Conservation (phyloP, 2,888 invertebrate genomes). For the Drosophila cyrtoloma region DNA sequence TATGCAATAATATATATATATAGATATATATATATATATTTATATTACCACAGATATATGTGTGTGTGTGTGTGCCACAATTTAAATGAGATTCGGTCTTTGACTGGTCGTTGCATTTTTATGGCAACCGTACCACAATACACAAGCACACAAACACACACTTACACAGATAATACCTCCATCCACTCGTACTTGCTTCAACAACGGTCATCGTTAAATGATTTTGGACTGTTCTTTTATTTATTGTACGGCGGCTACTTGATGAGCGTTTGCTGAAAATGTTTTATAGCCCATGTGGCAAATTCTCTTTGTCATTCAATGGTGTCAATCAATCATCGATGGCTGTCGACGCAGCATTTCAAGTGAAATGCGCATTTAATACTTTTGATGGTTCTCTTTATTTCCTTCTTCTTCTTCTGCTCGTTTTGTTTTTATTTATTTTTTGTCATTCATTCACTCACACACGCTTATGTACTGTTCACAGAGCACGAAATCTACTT, state of each 20-base stretch:
- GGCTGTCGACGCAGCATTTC: slow-evolving; percentile 36
- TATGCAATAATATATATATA: slow-evolving; percentile 31
- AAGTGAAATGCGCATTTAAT: slow-evolving; percentile 54
- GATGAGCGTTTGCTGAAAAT: slow-evolving; percentile 67
- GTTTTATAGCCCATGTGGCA: slow-evolving; percentile 65
- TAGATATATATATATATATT: slow-evolving; percentile 32
- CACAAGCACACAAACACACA: neutral
- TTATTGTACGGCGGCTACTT: slow-evolving; percentile 71
- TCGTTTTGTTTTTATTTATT: slow-evolving; percentile 1
- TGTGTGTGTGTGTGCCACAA: slow-evolving; percentile 38
- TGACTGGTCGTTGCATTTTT: slow-evolving; percentile 62
- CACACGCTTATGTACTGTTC: slow-evolving; percentile 58
- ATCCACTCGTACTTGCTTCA: neutral
- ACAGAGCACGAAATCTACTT: slow-evolving; percentile 46
- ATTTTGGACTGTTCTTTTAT: slow-evolving; percentile 61
- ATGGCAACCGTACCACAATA: slow-evolving; percentile 22
- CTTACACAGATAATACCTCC: neutral
- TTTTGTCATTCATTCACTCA: slow-evolving; percentile 27
- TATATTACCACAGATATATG: neutral
- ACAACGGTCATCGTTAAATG: slow-evolving; percentile 23
- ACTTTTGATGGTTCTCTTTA: slow-evolving; percentile 18
- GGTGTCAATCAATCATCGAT: slow-evolving; percentile 57
- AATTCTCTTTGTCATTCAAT: slow-evolving; percentile 40
- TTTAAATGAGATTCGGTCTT: slow-evolving; percentile 66
- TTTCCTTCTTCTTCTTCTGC: neutral